phyloP scores from a whole-genome alignment of 2,113 vertebrate genomes.

The Varanus salvator region DNA sequence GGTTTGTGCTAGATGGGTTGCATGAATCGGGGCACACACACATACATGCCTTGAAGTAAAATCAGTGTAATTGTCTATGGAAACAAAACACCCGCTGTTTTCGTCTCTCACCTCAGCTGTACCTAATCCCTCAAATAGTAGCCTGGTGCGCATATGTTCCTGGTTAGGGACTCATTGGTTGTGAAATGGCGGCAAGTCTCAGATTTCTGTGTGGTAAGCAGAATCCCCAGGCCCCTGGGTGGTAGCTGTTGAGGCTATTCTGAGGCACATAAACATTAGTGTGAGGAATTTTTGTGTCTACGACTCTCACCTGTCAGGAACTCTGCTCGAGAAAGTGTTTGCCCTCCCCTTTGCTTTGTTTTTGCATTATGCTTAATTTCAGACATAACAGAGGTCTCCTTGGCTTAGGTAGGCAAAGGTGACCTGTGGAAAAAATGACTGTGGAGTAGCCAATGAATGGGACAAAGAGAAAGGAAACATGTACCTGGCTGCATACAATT shows the following conservation, averaged over 20 bases:
- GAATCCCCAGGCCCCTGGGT: slow-evolving; percentile 54
- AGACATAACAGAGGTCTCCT: slow-evolving; percentile 38
- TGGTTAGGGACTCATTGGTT: slow-evolving; percentile 74
- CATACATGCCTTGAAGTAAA: slow-evolving; percentile 48
- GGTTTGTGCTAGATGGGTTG: slow-evolving; percentile 35
- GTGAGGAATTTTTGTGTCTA: slow-evolving; percentile 68
- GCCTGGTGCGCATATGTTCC: slow-evolving; percentile 67
- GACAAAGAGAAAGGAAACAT: not conserved
- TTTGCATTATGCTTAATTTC: not conserved
- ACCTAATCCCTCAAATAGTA: slow-evolving; percentile 60
- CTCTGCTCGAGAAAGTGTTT: slow-evolving; percentile 27
- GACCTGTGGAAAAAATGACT: slow-evolving; percentile 56
- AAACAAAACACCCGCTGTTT: slow-evolving; percentile 54
- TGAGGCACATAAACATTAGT: slow-evolving; percentile 68
- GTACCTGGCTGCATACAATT: not conserved
- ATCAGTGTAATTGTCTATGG: slow-evolving; percentile 4
- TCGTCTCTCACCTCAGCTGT: slow-evolving; percentile 46
- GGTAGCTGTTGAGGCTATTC: slow-evolving; percentile 66
- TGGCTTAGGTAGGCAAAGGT: slow-evolving; percentile 38
- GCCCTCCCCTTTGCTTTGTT: not conserved
- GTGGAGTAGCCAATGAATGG: not conserved
- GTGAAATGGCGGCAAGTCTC: slow-evolving; percentile 72
- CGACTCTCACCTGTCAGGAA: slow-evolving; percentile 49
- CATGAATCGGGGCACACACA: not conserved
- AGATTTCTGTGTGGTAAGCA: slow-evolving; percentile 69